Percentiles rank a stretch among this genome's conserved stretches.
Evolutionary conservation across 30 jellyfish, hydroid and myxozoan genomes (phyloP).

Genomic region (Hydractinia echinata): DNA sequence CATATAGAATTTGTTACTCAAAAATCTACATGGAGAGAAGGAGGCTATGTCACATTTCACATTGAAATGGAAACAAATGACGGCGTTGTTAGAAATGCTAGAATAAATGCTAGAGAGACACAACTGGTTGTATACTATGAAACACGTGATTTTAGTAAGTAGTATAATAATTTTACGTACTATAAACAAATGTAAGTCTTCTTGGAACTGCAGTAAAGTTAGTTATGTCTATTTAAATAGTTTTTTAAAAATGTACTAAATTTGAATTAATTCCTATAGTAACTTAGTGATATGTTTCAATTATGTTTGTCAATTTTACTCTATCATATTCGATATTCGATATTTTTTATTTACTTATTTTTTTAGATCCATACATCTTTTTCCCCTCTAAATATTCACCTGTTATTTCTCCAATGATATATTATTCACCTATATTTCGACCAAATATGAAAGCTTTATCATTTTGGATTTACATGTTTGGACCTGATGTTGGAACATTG

Average conservation of each 20-base stretch:
- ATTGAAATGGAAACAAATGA: not conserved
- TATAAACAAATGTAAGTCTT: not conserved
- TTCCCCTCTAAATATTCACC: slow-evolving; percentile 3
- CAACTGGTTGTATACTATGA: not conserved
- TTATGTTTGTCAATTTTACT: not conserved
- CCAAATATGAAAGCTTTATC: slow-evolving; percentile 3
- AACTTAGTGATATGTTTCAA: not conserved
- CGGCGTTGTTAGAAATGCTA: not conserved
- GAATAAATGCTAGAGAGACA: not conserved
- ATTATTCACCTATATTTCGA: not conserved
- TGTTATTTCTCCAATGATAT: not conserved
- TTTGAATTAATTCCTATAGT: not conserved
- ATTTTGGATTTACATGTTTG: slow-evolving; percentile 11
- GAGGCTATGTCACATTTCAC: not conserved
- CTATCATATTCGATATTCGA: not conserved
- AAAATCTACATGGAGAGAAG: slow-evolving; percentile 4
- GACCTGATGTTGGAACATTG: not conserved
- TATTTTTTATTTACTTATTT: not conserved
- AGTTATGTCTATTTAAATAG: not conserved
- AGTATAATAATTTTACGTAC: not conserved
- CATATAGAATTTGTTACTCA: not conserved
- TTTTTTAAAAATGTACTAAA: not conserved
- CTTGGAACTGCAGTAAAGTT: not conserved
- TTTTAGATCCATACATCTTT: slow-evolving; percentile 1
- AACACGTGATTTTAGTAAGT: not conserved